phyloP scores from a whole-genome alignment of 2,888 invertebrate species.

The Cyclophora punctaria region DNA sequence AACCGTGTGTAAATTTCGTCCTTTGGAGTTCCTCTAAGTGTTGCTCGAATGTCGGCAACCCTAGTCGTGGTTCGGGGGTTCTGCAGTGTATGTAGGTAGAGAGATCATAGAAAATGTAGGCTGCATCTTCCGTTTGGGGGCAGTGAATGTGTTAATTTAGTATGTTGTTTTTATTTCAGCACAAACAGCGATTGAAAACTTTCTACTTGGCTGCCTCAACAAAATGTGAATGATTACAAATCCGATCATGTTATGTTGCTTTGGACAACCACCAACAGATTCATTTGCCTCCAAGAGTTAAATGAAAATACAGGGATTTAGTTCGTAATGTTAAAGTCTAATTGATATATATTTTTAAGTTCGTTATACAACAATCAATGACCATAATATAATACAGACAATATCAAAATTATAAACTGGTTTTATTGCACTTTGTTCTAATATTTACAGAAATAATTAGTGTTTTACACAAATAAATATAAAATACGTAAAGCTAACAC shows the following conservation, averaged over 20 bases:
- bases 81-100: not conserved
- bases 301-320: conserved; percentile 73
- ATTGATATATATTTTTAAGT: conserved; percentile 66
- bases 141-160: not conserved
- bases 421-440: conserved; percentile 8
- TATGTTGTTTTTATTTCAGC: conserved; percentile 67
- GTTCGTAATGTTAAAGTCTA: conserved; percentile 66
- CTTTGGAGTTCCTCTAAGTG: not conserved
- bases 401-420: conserved; percentile 37
- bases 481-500: not conserved
- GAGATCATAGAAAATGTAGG: too few species aligned
- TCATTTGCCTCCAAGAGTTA: conserved; percentile 65
- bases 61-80: not conserved
- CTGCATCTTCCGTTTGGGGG: too few species aligned
- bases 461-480: conserved; percentile 4
- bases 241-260: conserved; percentile 51
- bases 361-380: conserved; percentile 58
- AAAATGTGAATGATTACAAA: conserved; percentile 52
- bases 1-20: not conserved
- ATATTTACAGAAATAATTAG: conserved; percentile 7
- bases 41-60: not conserved
- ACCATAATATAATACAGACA: conserved; percentile 67
- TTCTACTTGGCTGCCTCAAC: conserved; percentile 76
- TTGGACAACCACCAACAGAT: conserved; percentile 55
- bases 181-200: conserved; percentile 86